Percentiles rank a stretch among this genome's conserved stretches.
Evolutionary conservation across 2,888 invertebrate genomes (phyloP).

Genomic region (Tinea semifulvella): DNA sequence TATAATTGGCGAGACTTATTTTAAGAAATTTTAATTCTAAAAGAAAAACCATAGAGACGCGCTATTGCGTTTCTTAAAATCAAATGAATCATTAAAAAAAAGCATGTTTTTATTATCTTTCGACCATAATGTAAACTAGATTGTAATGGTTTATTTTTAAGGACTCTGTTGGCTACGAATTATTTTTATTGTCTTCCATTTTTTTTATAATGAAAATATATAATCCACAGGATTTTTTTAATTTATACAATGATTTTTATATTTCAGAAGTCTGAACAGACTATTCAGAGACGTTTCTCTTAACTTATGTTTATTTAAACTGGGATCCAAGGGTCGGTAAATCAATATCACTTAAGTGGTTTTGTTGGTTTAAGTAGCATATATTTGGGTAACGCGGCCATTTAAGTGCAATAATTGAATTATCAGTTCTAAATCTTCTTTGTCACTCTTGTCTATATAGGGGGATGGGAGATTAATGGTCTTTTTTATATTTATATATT

Average conservation of each 20-base stretch:
- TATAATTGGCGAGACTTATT: conserved; percentile 18
- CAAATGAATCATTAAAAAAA: neutral
- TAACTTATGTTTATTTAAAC: too few relatives aligned
- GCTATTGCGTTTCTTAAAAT: neutral
- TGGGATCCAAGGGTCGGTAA: too few relatives aligned
- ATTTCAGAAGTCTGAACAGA: too few relatives aligned
- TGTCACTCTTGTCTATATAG: too few relatives aligned
- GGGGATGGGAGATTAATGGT: too few relatives aligned
- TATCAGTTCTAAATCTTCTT: too few relatives aligned
- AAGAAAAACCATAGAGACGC: neutral
- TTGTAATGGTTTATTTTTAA: conserved; percentile 27
- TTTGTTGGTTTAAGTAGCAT: too few relatives aligned
- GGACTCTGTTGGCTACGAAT: conserved; percentile 59
- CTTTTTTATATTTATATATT: too few relatives aligned
- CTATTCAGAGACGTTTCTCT: too few relatives aligned
- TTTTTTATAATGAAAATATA: conserved; percentile 14
- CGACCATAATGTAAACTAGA: conserved; percentile 5
- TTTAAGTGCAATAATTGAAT: too few relatives aligned
- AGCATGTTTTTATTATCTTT: neutral
- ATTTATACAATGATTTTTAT: neutral
- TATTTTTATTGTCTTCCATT: conserved; percentile 62
- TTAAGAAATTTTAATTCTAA: conserved; percentile 6
- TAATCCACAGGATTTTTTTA: conserved; percentile 10
- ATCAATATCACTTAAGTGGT: too few relatives aligned
- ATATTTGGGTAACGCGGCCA: too few relatives aligned